Percentiles rank a stretch among this genome's conserved stretches.
Conservation (phyloP, 35 echinoderm and acorn worm species). For the Heliocidaris tuberculata region DNA sequence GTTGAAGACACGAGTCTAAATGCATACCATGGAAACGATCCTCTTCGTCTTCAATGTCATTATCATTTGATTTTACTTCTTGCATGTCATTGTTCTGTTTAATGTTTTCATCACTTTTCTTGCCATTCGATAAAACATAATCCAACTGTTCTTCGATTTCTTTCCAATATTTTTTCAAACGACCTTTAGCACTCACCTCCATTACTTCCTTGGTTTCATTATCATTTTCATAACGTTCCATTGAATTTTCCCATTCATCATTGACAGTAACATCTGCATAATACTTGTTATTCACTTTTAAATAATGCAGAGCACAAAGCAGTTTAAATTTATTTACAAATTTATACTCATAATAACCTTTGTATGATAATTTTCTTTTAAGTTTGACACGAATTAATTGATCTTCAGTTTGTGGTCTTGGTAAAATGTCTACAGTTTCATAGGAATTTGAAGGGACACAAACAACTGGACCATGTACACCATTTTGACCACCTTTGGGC, state of each 20-base stretch:
- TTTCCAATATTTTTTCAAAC: no score
- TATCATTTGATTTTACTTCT: neutral
- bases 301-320: constrained; percentile 47
- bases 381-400: constrained; percentile 63
- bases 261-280: constrained; percentile 48
- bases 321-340: constrained; percentile 60
- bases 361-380: neutral
- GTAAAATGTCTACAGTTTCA: constrained; percentile 51
- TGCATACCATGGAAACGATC: constrained; percentile 38
- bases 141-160: no score
- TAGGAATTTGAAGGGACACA: constrained; percentile 71
- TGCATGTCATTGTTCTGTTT: neutral
- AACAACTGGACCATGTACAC: constrained; percentile 64
- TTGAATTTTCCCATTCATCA: constrained; percentile 30
- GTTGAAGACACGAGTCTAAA: constrained; percentile 61
- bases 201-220: no score
- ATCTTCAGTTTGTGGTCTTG: constrained; percentile 49
- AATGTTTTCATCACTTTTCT: constrained; percentile 29
- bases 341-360: constrained; percentile 63
- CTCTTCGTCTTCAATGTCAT: constrained; percentile 32
- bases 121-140: neutral
- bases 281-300: constrained; percentile 53
- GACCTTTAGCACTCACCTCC: no score
- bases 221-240: no score
- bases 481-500: constrained; percentile 56